A percentile compares a stretch with the other conserved stretches of the same genome.
Evolutionary conservation across 2,888 invertebrate species (phyloP).

Genomic region (Drosophila monieri): DNA sequence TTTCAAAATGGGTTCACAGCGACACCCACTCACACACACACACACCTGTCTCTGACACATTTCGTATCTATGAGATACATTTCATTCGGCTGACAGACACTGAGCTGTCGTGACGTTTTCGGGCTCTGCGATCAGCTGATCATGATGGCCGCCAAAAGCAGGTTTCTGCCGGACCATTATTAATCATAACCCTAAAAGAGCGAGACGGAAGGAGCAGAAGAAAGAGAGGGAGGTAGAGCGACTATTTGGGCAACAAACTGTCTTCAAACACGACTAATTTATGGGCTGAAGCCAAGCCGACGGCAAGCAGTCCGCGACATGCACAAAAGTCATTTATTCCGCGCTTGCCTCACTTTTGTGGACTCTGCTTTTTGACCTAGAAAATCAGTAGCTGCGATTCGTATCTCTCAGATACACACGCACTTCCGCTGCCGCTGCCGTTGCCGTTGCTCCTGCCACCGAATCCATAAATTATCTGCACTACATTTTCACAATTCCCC

Average conservation of each 20-base stretch:
- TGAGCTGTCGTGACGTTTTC: constrained; percentile 64
- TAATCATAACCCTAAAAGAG: constrained; percentile 61
- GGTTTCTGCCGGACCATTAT: constrained; percentile 60
- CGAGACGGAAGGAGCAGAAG: constrained; percentile 3
- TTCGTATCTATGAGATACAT: constrained; percentile 25
- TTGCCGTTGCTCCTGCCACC: constrained; percentile 38
- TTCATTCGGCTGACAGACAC: constrained; percentile 66
- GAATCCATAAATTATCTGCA: constrained; percentile 70
- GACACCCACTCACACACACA: constrained; percentile 18
- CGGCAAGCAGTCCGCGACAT: constrained; percentile 59
- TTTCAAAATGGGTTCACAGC: constrained; percentile 75
- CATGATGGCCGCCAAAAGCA: constrained; percentile 79
- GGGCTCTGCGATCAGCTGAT: constrained; percentile 69
- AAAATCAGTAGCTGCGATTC: constrained; percentile 65
- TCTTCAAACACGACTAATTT: constrained; percentile 65
- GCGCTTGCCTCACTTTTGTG: constrained; percentile 3
- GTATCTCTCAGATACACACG: constrained; percentile 71
- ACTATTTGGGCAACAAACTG: constrained; percentile 37
- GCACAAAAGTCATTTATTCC: constrained; percentile 77
- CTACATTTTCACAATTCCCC: constrained; percentile 45
- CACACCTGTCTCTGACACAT: background rate
- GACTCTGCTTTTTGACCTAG: constrained; percentile 60
- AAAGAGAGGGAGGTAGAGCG: constrained; percentile 7
- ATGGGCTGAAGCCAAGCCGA: constrained; percentile 69
- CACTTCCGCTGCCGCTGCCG: constrained; percentile 68